Base-by-base conservation (phyloP, 2,888 invertebrate genomes). In the Leucania comma region DNA sequence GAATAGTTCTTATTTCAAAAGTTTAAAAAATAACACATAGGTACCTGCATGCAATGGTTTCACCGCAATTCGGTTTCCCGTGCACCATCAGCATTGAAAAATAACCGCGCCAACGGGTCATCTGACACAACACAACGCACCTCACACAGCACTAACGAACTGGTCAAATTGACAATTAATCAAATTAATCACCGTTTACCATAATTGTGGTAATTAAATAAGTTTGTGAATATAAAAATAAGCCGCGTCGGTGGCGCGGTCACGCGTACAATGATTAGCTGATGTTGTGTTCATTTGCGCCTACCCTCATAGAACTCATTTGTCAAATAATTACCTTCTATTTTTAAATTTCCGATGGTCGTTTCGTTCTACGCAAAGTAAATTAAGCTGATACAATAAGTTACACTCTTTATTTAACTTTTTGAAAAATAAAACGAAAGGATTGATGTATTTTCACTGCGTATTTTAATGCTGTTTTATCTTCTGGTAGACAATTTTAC, bases 131-230 rank as follows among this genome's bases (percentile, higher is more conserved):
- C 51, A 61, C 46, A n/a, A 35, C 35, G 48, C 67, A 75, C 46
- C 46, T 42, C 58, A 68, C 66, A 79, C 65, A 70, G 53, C 70
- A 72, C 72, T 77, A 83, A 81, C 63, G 60, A 72, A 76, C 60
- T 63, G 60, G 70, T 62, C 58, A 70, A 66, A 70, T 70, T 66
- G 64, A 74, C 72, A 78, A 80, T 81, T 78, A 80, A 80, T 78
- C 68, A 75, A 67, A 62, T 68, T 74, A 80, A 82, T 74, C 67
- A 74, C 68, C 65, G 61, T 59, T 62, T 68, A 73, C 66, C 69
- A 72, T 80, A 77, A 81, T 78, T 29, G 68, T 46, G 29, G 70
- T 72, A 74, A 64, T 72, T 78, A 74, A 78, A 83, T 73, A 80
- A 74, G 72, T 83, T 80, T 74, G 75, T 77, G 74, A 75, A 64